phyloP scores from a whole-genome alignment of 2,113 vertebrate species.

The Camarhynchus parvulus region DNA sequence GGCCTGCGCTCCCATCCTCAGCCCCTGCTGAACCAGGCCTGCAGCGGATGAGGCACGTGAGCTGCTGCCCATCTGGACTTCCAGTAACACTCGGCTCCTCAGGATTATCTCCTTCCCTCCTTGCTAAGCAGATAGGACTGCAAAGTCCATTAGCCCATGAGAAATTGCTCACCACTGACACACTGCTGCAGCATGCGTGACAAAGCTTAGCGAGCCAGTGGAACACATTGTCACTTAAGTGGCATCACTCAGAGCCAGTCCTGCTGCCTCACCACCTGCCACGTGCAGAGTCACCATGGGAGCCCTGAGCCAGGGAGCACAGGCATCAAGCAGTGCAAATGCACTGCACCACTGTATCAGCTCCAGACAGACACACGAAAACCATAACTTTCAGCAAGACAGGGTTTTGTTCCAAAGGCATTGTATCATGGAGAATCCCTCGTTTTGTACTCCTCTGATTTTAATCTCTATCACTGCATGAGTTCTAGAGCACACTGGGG shows the following conservation, averaged over 20 bases:
- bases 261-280: not conserved
- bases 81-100: not conserved
- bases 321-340: not conserved
- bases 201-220: not conserved
- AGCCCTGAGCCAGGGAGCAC: not conserved
- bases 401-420: not conserved
- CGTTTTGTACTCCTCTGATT: not conserved
- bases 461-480: fast-evolving
- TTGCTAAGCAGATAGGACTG: constrained; percentile 27
- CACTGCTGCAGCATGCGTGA: not conserved
- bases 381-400: not conserved
- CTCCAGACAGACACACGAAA: not conserved
- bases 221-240: not conserved
- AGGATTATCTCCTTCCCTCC: constrained; percentile 36
- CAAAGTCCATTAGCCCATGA: constrained; percentile 18
- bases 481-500: not conserved
- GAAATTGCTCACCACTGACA: constrained; percentile 2
- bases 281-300: not conserved
- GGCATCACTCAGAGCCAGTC: not conserved
- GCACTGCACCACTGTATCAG: fast-evolving
- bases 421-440: not conserved
- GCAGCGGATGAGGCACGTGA: not conserved
- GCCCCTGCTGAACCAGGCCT: not conserved
- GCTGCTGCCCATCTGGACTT: not conserved
- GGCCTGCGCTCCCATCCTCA: not conserved